Evolutionary conservation across 2,113 vertebrate species (phyloP).

Genomic region (Dasypus novemcinctus): DNA sequence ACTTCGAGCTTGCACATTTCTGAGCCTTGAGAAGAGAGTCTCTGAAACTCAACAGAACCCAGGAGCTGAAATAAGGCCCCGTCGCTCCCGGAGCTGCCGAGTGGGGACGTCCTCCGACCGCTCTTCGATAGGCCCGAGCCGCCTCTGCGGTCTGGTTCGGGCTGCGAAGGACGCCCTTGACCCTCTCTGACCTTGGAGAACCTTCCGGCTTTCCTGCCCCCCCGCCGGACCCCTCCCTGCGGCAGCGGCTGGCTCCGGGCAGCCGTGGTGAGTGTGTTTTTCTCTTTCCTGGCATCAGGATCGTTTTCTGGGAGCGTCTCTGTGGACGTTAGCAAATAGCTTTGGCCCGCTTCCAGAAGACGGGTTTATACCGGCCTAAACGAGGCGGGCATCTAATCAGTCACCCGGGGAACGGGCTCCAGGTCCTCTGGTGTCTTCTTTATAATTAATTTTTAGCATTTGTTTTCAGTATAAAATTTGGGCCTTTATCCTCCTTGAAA

Average conservation of each 20-base stretch:
- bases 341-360: constrained; percentile 79
- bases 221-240: neutral
- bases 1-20: neutral
- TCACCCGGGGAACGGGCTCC: constrained; percentile 83
- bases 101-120: neutral
- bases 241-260: constrained; percentile 62
- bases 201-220: neutral
- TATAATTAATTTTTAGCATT: constrained; percentile 80
- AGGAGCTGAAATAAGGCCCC: neutral
- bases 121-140: neutral
- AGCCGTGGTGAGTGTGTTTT: constrained; percentile 69
- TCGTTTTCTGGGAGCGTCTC: constrained; percentile 77
- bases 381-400: constrained; percentile 82
- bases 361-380: constrained; percentile 80
- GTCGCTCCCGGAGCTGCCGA: neutral
- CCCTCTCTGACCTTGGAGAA: neutral
- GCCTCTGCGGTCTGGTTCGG: neutral
- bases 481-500: constrained; percentile 75
- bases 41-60: constrained; percentile 38
- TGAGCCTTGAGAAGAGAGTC: neutral
- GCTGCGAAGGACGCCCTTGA: neutral
- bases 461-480: constrained; percentile 78
- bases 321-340: constrained; percentile 76
- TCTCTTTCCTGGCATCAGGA: constrained; percentile 76
- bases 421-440: constrained; percentile 83